Evolutionary conservation across 2,888 invertebrate species (phyloP), one percentile per base, ranked within the genome.

Genomic region (Melinopterus prodromus): DNA sequence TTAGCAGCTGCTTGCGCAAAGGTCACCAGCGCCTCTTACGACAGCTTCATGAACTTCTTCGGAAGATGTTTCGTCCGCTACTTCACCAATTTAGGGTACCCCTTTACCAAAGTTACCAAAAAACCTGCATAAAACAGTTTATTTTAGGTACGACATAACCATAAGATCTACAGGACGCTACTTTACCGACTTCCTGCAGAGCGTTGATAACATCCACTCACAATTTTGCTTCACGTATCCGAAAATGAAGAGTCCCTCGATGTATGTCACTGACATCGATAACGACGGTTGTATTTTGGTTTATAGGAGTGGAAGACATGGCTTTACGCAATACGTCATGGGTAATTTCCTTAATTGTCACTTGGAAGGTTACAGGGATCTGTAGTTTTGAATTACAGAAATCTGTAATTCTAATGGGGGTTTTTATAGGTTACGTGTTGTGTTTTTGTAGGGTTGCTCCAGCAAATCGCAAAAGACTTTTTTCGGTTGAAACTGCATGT

Each of bases 141-240:
- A 53, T 53, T 53, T 53, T 84, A 95, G 95, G 12, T 98, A 98
- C 87, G 97, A 97, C 87, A 94, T 93, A 83, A 95, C 96, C 89
- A 94, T 98, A 83, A 94, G 95, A 80, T 95, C 97, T 0, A 96
- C 97, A 0, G 98, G 98, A 0, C 92, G 98, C 36, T 95, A 95
- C 88, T 98, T 97, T 89, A 94, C 97, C 85, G 97, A 98, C 84
- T 98, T 98, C 87, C 91, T 98, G 79, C 95, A 97, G 87, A 97
- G 95, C 12, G 96, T 98, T 78, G 98, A 98, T 89, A 97, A 96
- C 87, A 95, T 98, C 82, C 98, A 98, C 88, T 93, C 96, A 84
- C 96, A 96, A 86, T 97, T 98, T 94, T 91, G 96, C 80, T 97
- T 97, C 88, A 96, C 97, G 6, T 98, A 97, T 88, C 98, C 97